Percentiles rank a stretch among this genome's conserved stretches.
phyloP scores from a whole-genome alignment of 2,888 invertebrate genomes.

The Phorcus lineatus region DNA sequence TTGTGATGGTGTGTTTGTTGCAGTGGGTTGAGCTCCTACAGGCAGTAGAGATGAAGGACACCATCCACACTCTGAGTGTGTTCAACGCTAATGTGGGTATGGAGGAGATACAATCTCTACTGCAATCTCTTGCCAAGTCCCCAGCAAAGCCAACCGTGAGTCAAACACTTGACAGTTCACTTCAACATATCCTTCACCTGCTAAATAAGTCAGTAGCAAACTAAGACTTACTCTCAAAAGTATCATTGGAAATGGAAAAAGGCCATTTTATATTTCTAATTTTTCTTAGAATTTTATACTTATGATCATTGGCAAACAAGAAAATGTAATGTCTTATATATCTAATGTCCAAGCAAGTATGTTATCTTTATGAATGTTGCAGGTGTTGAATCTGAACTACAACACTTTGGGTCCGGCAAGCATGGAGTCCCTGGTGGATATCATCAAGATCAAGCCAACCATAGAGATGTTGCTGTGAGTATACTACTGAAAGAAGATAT shows the following conservation, averaged over 20 bases:
- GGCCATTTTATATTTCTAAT: no score
- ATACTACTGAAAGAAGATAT: background rate
- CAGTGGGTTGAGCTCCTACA: conserved; percentile 55
- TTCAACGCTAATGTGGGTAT: conserved; percentile 58
- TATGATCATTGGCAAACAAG: no score
- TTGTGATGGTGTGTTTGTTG: background rate
- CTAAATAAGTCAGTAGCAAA: background rate
- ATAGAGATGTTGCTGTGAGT: conserved; percentile 64
- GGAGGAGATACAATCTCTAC: conserved; percentile 45
- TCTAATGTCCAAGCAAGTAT: no score
- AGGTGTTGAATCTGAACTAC: conserved; percentile 64
- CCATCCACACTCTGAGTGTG: conserved; percentile 51
- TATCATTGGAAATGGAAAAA: no score
- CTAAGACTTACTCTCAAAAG: no score
- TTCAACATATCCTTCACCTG: background rate
- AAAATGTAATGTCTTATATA: no score
- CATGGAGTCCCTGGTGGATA: conserved; percentile 45
- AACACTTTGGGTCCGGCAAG: conserved; percentile 55
- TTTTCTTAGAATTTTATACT: no score
- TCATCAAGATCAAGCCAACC: conserved; percentile 54
- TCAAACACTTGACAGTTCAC: background rate
- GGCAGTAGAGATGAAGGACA: conserved; percentile 43
- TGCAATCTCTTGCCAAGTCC: conserved; percentile 46
- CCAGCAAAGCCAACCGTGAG: conserved; percentile 53
- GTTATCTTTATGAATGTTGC: background rate